phyloP scores from a whole-genome alignment of 2,113 vertebrate genomes.

The Pelobates fuscus region DNA sequence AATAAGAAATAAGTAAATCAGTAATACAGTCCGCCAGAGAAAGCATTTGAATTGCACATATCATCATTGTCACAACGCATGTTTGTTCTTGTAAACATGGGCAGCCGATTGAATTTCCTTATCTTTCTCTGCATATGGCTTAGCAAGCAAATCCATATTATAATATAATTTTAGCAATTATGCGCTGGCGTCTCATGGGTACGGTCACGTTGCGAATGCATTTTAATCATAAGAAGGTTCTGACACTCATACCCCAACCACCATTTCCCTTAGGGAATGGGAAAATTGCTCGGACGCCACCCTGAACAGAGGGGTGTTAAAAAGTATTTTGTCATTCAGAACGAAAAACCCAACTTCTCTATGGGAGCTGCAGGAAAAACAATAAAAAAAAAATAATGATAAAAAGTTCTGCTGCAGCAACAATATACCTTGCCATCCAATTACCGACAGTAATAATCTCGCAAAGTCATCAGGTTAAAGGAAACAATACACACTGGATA shows the following conservation, averaged over 20 bases:
- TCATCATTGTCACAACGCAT: neutral
- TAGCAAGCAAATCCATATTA: conserved; percentile 1
- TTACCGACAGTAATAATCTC: neutral
- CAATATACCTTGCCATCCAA: neutral
- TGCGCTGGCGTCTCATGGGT: neutral
- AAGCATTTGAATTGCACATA: neutral
- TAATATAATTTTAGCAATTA: neutral
- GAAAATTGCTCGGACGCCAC: neutral
- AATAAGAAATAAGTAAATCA: neutral
- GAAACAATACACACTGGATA: neutral
- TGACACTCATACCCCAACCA: neutral
- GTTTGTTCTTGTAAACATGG: conserved; percentile 6
- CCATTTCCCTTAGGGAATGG: neutral
- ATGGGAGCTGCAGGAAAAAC: conserved; percentile 5
- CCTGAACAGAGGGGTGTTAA: neutral
- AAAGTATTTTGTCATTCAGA: conserved; percentile 7
- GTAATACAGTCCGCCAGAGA: neutral
- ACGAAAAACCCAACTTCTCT: conserved; percentile 1
- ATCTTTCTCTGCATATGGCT: conserved; percentile 8
- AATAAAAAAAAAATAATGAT: conserved; percentile 14
- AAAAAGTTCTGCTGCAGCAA: conserved; percentile 6
- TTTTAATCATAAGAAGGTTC: neutral
- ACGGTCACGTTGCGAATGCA: neutral
- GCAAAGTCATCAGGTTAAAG: neutral
- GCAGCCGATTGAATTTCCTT: neutral